Conservation (phyloP, 2,888 invertebrate species). For the Cistogaster globosa region DNA sequence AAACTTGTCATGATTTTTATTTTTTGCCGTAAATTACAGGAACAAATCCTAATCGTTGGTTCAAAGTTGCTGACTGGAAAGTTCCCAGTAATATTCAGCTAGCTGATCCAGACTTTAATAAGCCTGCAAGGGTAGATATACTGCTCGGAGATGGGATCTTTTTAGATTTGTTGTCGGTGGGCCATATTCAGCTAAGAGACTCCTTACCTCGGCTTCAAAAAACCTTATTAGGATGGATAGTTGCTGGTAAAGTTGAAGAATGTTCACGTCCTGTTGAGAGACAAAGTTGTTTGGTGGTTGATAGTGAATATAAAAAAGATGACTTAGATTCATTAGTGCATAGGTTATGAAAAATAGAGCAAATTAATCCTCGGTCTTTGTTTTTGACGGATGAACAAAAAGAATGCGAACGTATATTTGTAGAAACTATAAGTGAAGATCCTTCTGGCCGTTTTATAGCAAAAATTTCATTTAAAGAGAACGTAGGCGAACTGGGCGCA, state of each 20-base stretch:
- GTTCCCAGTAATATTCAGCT: neutral
- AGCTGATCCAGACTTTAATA: slow-evolving; percentile 47
- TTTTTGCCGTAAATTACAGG: slow-evolving; percentile 37
- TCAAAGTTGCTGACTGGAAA: slow-evolving; percentile 2
- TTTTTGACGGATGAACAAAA: slow-evolving; percentile 24
- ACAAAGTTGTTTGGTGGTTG: neutral
- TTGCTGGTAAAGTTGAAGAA: slow-evolving; percentile 18
- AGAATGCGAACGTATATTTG: slow-evolving; percentile 17
- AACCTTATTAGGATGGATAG: slow-evolving; percentile 47
- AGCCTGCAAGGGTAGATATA: neutral
- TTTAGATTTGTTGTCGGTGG: slow-evolving; percentile 30
- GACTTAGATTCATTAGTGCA: neutral
- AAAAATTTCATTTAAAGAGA: slow-evolving; percentile 50
- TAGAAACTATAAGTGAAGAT: slow-evolving; percentile 23
- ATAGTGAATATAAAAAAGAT: neutral
- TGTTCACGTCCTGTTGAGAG: neutral
- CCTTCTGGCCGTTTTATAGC: slow-evolving; percentile 33
- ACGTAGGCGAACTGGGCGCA: slow-evolving; percentile 23
- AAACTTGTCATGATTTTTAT: slow-evolving; percentile 6
- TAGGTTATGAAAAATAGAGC: neutral
- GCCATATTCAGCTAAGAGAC: slow-evolving; percentile 7
- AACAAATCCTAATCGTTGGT: slow-evolving; percentile 9
- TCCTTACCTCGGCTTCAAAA: slow-evolving; percentile 44
- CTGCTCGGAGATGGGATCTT: no score
- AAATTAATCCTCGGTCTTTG: no score